phyloP scores from a whole-genome alignment of 2,797 vertebrate species.

The Champsocephalus esox region DNA sequence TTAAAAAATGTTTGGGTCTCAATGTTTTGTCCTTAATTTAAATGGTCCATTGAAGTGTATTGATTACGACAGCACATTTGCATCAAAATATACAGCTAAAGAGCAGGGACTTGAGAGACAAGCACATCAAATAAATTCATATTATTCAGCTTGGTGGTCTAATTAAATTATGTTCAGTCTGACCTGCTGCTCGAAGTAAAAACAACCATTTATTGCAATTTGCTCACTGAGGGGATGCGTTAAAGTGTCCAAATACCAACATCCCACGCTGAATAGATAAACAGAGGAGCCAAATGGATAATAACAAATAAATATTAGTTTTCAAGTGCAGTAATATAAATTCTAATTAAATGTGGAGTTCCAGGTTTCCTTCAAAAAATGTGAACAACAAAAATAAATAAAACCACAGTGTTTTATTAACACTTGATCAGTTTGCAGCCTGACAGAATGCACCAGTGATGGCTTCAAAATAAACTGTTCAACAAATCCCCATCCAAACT shows the following conservation, averaged over 20 bases:
- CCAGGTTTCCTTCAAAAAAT: neutral
- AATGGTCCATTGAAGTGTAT: constrained; percentile 26
- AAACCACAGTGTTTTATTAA: constrained; percentile 16
- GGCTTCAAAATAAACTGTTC: constrained; percentile 22
- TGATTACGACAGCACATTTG: constrained; percentile 11
- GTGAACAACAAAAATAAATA: neutral
- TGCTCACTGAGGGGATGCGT: constrained; percentile 16
- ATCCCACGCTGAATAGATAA: constrained; percentile 28
- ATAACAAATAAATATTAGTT: neutral
- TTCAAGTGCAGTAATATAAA: constrained; percentile 17
- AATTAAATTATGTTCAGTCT: constrained; percentile 24
- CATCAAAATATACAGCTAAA: constrained; percentile 35
- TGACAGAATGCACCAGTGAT: constrained; percentile 23
- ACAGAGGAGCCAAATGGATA: constrained; percentile 10
- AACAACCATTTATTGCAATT: constrained; percentile 29
- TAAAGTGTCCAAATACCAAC: constrained; percentile 31
- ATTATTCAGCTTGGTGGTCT: constrained; percentile 17
- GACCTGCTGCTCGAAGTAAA: constrained; percentile 32
- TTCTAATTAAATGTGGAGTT: neutral
- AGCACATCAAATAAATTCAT: constrained; percentile 17
- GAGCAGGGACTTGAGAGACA: constrained; percentile 19
- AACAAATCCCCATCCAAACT: constrained; percentile 5
- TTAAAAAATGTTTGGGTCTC: neutral
- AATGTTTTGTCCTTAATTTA: constrained; percentile 24
- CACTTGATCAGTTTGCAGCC: constrained; percentile 12